Percentiles rank a stretch among this genome's conserved stretches.
These are phyloP conservation scores for Doryteuthis pealeii DNA, from an alignment of 1,140 invertebrate species.

Conservation along the genomic window DNA sequence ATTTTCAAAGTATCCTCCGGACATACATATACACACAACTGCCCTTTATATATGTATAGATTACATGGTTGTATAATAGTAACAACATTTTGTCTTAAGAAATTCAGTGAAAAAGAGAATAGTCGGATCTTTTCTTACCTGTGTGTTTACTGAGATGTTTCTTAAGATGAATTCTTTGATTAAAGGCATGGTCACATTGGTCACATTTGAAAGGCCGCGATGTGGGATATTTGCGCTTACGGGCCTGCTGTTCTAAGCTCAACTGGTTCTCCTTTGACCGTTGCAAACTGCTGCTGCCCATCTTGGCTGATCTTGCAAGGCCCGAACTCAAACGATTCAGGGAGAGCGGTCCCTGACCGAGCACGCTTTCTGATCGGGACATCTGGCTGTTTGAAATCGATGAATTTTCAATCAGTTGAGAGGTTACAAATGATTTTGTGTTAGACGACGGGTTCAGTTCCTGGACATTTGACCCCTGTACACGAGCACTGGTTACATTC, in stretches of 20 bases:
- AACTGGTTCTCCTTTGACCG: not conserved
- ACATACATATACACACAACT: too few species aligned
- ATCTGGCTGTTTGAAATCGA: not conserved
- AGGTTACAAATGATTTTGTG: not conserved
- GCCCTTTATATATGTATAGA: too few species aligned
- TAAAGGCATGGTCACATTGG: slow-evolving; percentile 56
- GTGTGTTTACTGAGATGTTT: slow-evolving; percentile 61
- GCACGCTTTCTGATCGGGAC: not conserved
- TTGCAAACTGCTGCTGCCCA: slow-evolving; percentile 1
- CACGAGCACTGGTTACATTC: not conserved
- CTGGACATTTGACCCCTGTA: too few species aligned
- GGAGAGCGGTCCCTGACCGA: not conserved
- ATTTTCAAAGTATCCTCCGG: too few species aligned
- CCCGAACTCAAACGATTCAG: not conserved
- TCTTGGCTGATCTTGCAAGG: not conserved
- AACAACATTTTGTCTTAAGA: too few species aligned
- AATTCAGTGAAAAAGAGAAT: too few species aligned
- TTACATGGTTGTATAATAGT: too few species aligned
- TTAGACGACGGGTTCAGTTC: not conserved
- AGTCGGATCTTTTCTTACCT: slow-evolving; percentile 35
- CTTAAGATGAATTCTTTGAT: slow-evolving; percentile 59
- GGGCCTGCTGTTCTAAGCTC: not conserved
- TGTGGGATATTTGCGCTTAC: slow-evolving; percentile 46
- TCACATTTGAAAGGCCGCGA: slow-evolving; percentile 56
- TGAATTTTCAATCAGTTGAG: not conserved